These are phyloP conservation scores for Dendrolimus punctatus DNA, from an alignment of 1,140 invertebrate genomes.

Conservation along the genomic window DNA sequence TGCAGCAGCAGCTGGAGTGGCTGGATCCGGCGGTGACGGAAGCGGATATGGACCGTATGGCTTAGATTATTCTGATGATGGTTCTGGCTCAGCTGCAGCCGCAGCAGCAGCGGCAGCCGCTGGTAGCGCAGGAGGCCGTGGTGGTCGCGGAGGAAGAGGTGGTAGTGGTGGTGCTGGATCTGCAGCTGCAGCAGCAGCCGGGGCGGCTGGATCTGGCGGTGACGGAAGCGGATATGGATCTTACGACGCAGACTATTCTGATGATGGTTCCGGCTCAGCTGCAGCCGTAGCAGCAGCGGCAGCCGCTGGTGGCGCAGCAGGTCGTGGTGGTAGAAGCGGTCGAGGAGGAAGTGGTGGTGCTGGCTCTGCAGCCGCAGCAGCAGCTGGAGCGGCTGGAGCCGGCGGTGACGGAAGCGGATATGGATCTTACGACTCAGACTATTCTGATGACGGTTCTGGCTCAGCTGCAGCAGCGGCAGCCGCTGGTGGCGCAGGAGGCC, in stretches of 20 bases:
- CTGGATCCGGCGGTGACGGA: background rate
- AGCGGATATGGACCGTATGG: background rate
- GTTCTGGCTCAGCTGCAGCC: constrained; percentile 5
- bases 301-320: background rate
- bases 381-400: constrained; percentile 9
- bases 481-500: background rate
- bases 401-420: constrained; percentile 2
- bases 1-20: constrained; percentile 7
- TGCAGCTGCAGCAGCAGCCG: constrained; percentile 8
- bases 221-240: background rate
- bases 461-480: background rate
- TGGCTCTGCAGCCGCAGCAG: constrained; percentile 9
- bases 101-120: constrained; percentile 1
- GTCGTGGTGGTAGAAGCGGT: constrained; percentile 1
- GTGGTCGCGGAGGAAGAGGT: constrained; percentile 4
- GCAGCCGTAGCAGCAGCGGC: constrained; percentile 4
- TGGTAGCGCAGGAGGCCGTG: background rate
- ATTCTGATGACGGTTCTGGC: background rate
- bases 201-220: constrained; percentile 1
- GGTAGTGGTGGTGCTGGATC: constrained; percentile 3
- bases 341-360: constrained; percentile 1
- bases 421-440: constrained; percentile 1
- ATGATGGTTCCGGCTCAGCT: constrained; percentile 2
- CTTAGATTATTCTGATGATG: constrained; percentile 2
- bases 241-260: background rate